Evolutionary conservation across 1,140 invertebrate species (phyloP), one percentile per base, ranked within the genome.

Genomic region (Musca domestica): DNA sequence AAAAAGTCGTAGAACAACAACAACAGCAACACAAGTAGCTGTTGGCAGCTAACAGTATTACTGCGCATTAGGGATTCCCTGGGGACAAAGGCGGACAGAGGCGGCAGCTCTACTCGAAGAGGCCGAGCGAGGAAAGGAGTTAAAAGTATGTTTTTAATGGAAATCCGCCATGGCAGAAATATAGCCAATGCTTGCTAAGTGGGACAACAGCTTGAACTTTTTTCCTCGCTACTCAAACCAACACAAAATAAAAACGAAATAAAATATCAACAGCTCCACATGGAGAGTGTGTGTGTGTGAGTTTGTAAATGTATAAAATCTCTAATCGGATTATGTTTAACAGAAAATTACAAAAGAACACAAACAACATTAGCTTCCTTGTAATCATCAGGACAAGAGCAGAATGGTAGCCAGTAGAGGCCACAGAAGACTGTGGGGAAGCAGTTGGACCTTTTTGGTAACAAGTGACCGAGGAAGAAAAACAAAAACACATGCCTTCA

Each of bases 21-120:
- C 54, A 70, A 65, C 69, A 65, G 51, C 15, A 48, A 49, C 20
- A 51, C 48, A 19, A 19, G 48, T 19, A 61, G 56, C 67, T 64
- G 67, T 68, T 68, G 67, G 58, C 67, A 68, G 30, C 72, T 76
- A 78, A 78, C 74, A 75, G 72, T 73, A 78, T 78, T 78, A 78
- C 74, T 78, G 56, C 76, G 76, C 76, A 78, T 78, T 73, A 69
- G 67, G 63, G 52, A 58, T 41, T 73, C 76, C 73, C 74, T 34
- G 6, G 71, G 67, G 73, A 61, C 27, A 61, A 41, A 10, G 34
- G 12, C 34, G 34, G 34, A 41, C 34, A 41, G 34, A 9, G 12
- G 34, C 34, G 2, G 10, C 10, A 12, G 34, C 4, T 41, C 6
- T 41, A 41, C 6, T 12, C 34, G 10, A 41, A 41, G 5, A 41